phyloP scores from a whole-genome alignment of 2,888 invertebrate species.

The Biston stratarius region DNA sequence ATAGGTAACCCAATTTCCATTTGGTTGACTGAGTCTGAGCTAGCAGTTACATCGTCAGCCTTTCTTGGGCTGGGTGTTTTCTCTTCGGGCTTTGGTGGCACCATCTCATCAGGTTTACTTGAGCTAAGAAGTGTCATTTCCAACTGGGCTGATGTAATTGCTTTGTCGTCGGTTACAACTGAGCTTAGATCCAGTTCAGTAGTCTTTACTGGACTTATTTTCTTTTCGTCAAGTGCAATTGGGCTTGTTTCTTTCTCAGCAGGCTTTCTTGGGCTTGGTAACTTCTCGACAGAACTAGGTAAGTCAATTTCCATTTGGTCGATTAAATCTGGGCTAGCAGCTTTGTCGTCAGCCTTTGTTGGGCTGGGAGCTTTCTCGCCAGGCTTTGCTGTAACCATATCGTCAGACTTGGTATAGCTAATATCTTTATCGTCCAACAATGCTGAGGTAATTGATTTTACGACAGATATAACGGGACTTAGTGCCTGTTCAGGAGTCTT shows the following conservation, averaged over 20 bases:
- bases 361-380: constrained; percentile 26
- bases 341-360: background rate
- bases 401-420: background rate
- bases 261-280: background rate
- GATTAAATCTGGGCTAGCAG: no score
- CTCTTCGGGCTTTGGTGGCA: background rate
- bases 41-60: no score
- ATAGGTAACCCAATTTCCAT: no score
- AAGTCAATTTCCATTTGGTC: background rate
- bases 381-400: background rate
- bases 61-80: background rate
- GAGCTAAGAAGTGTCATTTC: background rate
- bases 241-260: background rate
- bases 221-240: no score
- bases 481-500: constrained; percentile 2
- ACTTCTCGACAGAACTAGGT: background rate
- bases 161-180: constrained; percentile 18
- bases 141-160: no score
- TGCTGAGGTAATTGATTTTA: background rate
- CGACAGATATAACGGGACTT: background rate
- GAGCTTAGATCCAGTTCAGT: constrained; percentile 2
- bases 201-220: no score
- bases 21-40: no score
- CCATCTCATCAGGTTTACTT: constrained; percentile 9
- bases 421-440: constrained; percentile 23